Conservation (phyloP, 1,140 invertebrate species). For the Acromyrmex heyeri region DNA sequence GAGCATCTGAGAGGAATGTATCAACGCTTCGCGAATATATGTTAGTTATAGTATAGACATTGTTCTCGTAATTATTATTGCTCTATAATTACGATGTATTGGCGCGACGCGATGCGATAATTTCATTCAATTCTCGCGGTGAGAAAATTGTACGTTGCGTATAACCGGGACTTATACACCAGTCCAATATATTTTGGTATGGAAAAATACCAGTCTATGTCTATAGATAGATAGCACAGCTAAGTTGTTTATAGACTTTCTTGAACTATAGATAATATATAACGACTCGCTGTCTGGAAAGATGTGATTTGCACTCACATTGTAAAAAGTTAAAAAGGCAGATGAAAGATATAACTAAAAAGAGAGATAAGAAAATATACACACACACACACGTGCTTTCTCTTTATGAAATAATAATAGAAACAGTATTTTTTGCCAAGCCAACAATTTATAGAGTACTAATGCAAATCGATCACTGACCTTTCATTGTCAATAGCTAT, state of each 20-base stretch:
- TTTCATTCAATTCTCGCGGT: slow-evolving; percentile 22
- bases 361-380: background rate
- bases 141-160: slow-evolving; percentile 1
- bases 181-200: slow-evolving; percentile 6
- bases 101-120: background rate
- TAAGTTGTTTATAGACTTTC: slow-evolving; percentile 3
- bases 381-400: background rate
- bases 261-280: background rate
- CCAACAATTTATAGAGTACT: background rate
- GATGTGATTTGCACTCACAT: background rate
- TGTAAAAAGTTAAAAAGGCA: background rate
- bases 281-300: slow-evolving; percentile 14
- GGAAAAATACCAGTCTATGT: slow-evolving; percentile 10
- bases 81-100: slow-evolving; percentile 8
- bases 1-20: background rate
- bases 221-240: background rate
- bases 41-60: background rate
- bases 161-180: background rate
- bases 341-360: background rate
- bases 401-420: slow-evolving; percentile 1
- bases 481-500: background rate
- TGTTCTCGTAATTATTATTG: background rate
- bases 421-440: background rate
- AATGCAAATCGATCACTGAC: background rate
- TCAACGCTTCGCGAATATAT: background rate